A percentile compares a stretch with the other conserved stretches of the same genome.
Conservation (phyloP, 2,113 vertebrate genomes). For the Rynchops niger region DNA sequence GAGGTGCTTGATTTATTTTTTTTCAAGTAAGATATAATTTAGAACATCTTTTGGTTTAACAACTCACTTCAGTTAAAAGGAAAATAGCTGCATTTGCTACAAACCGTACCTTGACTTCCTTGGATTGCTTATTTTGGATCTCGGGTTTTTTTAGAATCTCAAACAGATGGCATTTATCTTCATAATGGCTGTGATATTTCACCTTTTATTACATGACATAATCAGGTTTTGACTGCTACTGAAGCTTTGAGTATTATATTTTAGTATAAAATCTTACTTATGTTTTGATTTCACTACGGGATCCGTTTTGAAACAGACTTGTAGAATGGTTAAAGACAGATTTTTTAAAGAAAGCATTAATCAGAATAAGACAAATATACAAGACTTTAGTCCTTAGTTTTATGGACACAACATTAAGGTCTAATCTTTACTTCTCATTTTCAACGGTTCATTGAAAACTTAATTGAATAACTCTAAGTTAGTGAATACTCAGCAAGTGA, state of each 20-base stretch:
- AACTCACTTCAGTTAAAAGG: neutral
- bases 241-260: neutral
- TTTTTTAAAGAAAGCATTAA: neutral
- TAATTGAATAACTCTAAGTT: neutral
- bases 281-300: neutral
- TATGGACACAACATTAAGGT: neutral
- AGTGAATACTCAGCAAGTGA: neutral
- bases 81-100: neutral
- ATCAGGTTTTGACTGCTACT: neutral
- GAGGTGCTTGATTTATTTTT: neutral
- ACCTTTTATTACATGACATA: neutral
- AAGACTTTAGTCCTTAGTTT: neutral
- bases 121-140: neutral
- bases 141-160: neutral
- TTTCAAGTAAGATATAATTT: neutral
- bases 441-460: neutral
- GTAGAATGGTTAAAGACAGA: neutral
- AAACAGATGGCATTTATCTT: neutral
- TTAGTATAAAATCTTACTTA: neutral
- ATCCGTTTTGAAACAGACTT: conserved; percentile 22
- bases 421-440: neutral
- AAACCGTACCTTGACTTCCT: neutral
- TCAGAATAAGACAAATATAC: neutral
- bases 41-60: neutral
- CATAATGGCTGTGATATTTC: neutral